Evolutionary conservation across 1,140 invertebrate genomes (phyloP), one percentile per base, ranked within the genome.

Genomic region (Rhynchophorus ferrugineus): DNA sequence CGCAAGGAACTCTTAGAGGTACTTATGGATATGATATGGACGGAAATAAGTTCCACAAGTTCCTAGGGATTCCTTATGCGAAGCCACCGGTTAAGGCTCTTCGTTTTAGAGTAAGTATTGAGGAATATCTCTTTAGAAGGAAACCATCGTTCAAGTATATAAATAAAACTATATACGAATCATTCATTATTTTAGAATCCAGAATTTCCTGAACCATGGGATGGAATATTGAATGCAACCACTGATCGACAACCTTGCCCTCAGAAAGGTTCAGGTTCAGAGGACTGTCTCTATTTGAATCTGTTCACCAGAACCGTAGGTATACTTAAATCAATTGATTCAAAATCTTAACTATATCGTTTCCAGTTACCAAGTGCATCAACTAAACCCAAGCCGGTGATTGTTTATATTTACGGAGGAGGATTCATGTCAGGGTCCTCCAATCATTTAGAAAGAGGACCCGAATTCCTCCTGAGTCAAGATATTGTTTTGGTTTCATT

Each of bases 401-500:
- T 85, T 74, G 74, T 85, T 1, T 84, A 71, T 61, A 73, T 85
- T n/a, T 79, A 84, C 53, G 79, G 78, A n/a, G 83, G 83, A 45
- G 76, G 67, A 0, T 85, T 77, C 59, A 67, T 71, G 16, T 56
- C 57, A 2, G 82, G 80, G n/a, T 75, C 76, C 6, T 77, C 75
- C n/a, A 67, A 78, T 20, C 64, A 71, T 11, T 61, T 69, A 17
- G 24, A 76, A 0, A 76, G 72, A 49, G 73, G 79, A 17, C 75
- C 82, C 55, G 74, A 87, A 63, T 84, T 76, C 64, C 60, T 85
- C 3, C 57, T 85, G n/a, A 75, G 79, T 41, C 73, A 73, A 59
- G 73, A 75, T 56, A 64, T 75, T 2, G 67, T 76, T 8, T 52
- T 75, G 3, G 73, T 76, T n/a, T 64, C 69, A 0, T 70, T 76